Conservation (phyloP, 2,797 vertebrate genomes). For the Syngnathus rostellatus region DNA sequence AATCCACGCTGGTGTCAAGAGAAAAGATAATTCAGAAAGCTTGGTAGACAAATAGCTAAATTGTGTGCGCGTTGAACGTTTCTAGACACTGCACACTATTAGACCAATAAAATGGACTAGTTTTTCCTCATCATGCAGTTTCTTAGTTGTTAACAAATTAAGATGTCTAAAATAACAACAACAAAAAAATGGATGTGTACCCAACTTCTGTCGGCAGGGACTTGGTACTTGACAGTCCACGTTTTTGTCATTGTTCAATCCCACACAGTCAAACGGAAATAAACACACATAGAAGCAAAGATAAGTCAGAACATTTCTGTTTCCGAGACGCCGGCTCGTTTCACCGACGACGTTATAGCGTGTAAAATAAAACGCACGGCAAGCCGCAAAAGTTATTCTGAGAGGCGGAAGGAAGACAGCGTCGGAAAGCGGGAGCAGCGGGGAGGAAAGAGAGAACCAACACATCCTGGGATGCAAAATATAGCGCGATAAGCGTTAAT, state of each 20-base stretch:
- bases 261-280: constrained; percentile 16
- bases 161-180: too few species aligned
- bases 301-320: neutral
- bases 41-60: too few species aligned
- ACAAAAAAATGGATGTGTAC: too few species aligned
- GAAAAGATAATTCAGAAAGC: too few species aligned
- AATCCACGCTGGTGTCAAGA: too few species aligned
- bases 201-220: too few species aligned
- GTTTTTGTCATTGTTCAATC: constrained; percentile 14
- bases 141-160: too few species aligned
- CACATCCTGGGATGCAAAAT: constrained; percentile 58
- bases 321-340: constrained; percentile 12
- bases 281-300: constrained; percentile 20
- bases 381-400: constrained; percentile 41
- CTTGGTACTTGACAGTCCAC: too few species aligned
- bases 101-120: too few species aligned
- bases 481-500: constrained; percentile 67
- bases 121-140: too few species aligned
- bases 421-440: constrained; percentile 24
- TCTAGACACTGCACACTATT: too few species aligned
- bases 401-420: constrained; percentile 39
- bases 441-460: constrained; percentile 36
- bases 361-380: constrained; percentile 37
- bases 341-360: constrained; percentile 19
- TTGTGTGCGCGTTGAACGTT: too few species aligned